Evolutionary conservation across 2,888 invertebrate species (phyloP), one percentile per base, ranked within the genome.

Genomic region (Diachrysia chrysitis): DNA sequence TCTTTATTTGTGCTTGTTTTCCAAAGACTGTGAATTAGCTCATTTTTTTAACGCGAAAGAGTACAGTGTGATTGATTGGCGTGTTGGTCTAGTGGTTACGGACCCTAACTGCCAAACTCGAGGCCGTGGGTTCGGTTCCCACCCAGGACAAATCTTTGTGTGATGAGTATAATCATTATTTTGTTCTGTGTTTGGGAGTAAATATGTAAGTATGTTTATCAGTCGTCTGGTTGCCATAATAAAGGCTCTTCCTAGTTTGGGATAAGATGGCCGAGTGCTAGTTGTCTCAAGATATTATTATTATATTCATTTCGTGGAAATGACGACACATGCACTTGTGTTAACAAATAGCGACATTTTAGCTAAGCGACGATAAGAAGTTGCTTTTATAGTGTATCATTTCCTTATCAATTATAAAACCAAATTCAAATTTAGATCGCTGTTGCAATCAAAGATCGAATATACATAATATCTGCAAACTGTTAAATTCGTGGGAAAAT

Each of bases 401-500:
- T 51, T 19, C 48, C 48, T 51, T 21, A 51, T 51, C 21, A 0
- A 21, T 51, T 51, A n/a, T n/a, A 4, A 51, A 51, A 19, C 12
- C 21, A 6, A 51, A 51, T 10, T 21, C 12, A 12, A 21, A 51
- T 51, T 51, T 10, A 19, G 9, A 48, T 48, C 19, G n/a, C 2
- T 51, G 3, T 21, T 12, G 48, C 48, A 51, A 51, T 21, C 19
- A 12, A 19, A 42, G 42, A 46, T 46, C n/a, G n/a, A 17, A 46
- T 17, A 19, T 51, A 21, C 21, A 21, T 42, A 53, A 23, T 4
- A 54, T 25, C 55, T 5, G 42, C n/a, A 42, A 16, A 35, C 53
- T 66, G 71, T 65, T 68, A 78, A 76, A 79, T 73, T 78, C 67
- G 73, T 76, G 79, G 65, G 78, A 82, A 83, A 74, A 67, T 55